Conservation (phyloP, 1,140 invertebrate species). For the Theocolax elegans region DNA sequence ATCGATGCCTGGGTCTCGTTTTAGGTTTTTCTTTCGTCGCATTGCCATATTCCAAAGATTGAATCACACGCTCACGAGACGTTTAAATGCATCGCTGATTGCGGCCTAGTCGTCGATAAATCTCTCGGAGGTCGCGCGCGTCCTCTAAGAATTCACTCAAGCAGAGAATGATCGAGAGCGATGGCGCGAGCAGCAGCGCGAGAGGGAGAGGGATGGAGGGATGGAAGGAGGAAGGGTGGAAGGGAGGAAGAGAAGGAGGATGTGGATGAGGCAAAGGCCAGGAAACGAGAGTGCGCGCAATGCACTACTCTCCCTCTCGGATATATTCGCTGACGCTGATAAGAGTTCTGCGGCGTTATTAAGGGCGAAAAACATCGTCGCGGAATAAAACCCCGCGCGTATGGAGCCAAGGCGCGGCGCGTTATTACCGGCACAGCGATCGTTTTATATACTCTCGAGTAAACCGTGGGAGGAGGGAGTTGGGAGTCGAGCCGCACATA, state of each 20-base stretch:
- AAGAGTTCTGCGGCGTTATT: background rate
- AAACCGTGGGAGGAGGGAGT: too few relatives aligned
- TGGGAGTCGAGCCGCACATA: too few relatives aligned
- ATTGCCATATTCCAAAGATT: background rate
- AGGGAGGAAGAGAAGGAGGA: too few relatives aligned
- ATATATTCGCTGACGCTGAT: background rate
- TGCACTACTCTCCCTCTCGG: too few relatives aligned
- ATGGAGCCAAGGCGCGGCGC: background rate
- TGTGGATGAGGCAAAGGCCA: too few relatives aligned
- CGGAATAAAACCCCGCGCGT: background rate
- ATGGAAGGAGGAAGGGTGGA: too few relatives aligned
- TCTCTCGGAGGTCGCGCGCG: background rate
- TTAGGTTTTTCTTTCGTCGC: too few relatives aligned
- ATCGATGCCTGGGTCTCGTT: too few relatives aligned
- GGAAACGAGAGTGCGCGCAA: too few relatives aligned
- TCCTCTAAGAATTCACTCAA: background rate
- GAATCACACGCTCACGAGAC: background rate
- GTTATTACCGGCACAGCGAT: slow-evolving; percentile 1
- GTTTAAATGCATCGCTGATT: slow-evolving; percentile 14
- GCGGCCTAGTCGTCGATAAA: background rate
- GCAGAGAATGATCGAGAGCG: background rate
- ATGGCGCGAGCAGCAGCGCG: background rate
- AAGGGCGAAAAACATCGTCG: background rate
- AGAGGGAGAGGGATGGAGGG: background rate
- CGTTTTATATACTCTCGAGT: slow-evolving; percentile 4